Conservation (phyloP, 53 echinoderm and acorn worm genomes). For the Henricia sp. region DNA sequence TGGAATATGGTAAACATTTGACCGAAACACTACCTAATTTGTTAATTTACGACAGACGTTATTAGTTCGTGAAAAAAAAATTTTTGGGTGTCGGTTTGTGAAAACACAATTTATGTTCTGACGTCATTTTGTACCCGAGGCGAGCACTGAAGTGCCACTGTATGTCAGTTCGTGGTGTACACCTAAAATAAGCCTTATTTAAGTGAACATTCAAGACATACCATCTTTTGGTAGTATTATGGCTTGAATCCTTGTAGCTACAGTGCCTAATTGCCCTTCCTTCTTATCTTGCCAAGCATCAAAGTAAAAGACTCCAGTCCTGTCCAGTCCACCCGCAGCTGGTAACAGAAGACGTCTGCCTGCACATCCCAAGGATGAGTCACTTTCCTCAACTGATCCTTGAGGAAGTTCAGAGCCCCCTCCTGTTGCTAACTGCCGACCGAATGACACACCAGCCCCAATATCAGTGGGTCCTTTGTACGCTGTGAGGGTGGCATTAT, state of each 20-base stretch:
- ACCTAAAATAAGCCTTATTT: too few relatives aligned
- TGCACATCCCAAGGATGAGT: neutral
- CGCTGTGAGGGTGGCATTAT: neutral
- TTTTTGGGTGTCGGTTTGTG: too few relatives aligned
- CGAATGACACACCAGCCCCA: conserved; percentile 22
- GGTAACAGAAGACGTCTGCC: neutral
- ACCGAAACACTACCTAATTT: too few relatives aligned
- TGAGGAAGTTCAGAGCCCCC: conserved; percentile 5
- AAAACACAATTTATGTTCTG: too few relatives aligned
- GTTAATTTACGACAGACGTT: too few relatives aligned
- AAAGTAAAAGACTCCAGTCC: conserved; percentile 6
- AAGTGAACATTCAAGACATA: neutral
- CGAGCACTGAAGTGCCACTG: too few relatives aligned
- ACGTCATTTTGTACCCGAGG: too few relatives aligned
- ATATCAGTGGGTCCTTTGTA: conserved; percentile 31
- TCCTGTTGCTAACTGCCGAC: conserved; percentile 23
- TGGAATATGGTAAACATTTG: too few relatives aligned
- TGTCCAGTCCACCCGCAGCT: neutral
- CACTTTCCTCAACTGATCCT: neutral
- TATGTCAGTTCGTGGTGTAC: too few relatives aligned
- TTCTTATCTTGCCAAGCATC: too few relatives aligned
- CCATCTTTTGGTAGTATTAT: neutral
- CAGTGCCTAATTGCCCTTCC: neutral
- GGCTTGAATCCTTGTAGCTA: conserved; percentile 7
- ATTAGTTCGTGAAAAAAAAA: too few relatives aligned